Evolutionary conservation across 2,113 vertebrate species (phyloP), one percentile per base, ranked within the genome.

Genomic region (Pipa parva): DNA sequence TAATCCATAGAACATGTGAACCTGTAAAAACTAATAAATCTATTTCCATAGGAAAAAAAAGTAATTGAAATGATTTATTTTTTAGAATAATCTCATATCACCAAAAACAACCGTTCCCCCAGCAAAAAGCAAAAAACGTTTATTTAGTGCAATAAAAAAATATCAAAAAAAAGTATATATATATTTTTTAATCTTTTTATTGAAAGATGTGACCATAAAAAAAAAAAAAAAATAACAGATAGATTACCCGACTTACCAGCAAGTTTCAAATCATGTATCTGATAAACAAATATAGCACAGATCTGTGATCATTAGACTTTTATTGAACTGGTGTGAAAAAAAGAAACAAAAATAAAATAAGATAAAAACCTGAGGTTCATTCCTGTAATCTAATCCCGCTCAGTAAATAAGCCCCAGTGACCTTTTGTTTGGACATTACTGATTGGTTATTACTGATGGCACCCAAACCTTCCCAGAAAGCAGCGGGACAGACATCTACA

Each of bases 341-440:
- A 15, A 13, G 33, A 36, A 36, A 36, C 10, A 36, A 36, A 36
- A 36, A 36, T 5, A 5, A 36, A 36, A 36, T 12, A 2, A 1
- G 10, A 90, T 79, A 83, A 86, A 88, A 88, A 94, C 93, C 93
- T 96, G 93, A 95, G 93, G 90, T 90, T 88, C 73, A 71, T 86
- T 89, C 84, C 86, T 88, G 74, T 77, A n/a, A 75, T 66, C 76
- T 69, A 80, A 81, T 86, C 75, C 85, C 77, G 75, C 81, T 75
- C 76, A 77, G 77, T 63, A 74, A 61, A 28, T 63, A 71, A 61
- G 0, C 57, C 70, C 74, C 56, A 73, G 72, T 60, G 50, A 42
- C 77, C 73, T n/a, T 25, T 17, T 63, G n/a, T n/a, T n/a, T n/a
- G n/a, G 75, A 56, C 15, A 58, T 61, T 21, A 54, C 66, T 72